Base-by-base conservation (phyloP, 2,888 invertebrate species). In the Caenorhabditis macrosperma region DNA sequence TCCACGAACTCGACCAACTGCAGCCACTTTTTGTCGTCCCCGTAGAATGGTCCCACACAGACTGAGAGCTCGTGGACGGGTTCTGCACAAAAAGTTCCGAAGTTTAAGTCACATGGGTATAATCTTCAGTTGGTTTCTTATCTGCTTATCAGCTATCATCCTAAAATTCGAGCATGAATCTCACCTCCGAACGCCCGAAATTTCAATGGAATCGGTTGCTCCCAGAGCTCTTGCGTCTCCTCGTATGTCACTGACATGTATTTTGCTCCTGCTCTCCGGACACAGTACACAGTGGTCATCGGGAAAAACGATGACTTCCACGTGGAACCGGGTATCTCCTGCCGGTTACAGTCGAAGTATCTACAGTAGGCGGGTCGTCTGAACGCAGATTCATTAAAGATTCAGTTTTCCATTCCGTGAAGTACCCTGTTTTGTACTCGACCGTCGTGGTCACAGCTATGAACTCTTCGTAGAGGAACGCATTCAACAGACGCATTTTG, bases 21-120 rank as follows among this genome's bases (percentile, higher is more conserved):
- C 30, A 68, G n/a, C 76, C 67, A 76, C 30, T 57, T 52, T 9
- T 17, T 68, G 7, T 68, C 76, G 15, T 52, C 24, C 0, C 76
- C 76, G 46, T 76, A 76, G 22, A 68, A 50, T 6, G 61, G 76
- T 17, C 68, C 68, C 1, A 67, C 61, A 24, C 76, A 76, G 28
- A 71, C 44, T n/a, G 60, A 52, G 1, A 64, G 9, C 35, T 72
- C 72, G 7, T 72, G 72, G 3, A 55, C 24, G 10, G 61, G 71
- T 17, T 61, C 71, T 71, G 61, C 48, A 59, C 57, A 59, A 15
- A 10, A 12, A 30, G 17, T 26, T 9, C 15, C 2, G 10, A 26
- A 15, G n/a, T n/a, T n/a, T n/a, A n/a, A n/a, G n/a, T n/a, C n/a
- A n/a, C n/a, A n/a, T n/a, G n/a, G n/a, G n/a, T n/a, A n/a, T n/a